These are phyloP conservation scores for Teleopsis dalmanni DNA, from an alignment of 1,140 invertebrate genomes.

Conservation along the genomic window DNA sequence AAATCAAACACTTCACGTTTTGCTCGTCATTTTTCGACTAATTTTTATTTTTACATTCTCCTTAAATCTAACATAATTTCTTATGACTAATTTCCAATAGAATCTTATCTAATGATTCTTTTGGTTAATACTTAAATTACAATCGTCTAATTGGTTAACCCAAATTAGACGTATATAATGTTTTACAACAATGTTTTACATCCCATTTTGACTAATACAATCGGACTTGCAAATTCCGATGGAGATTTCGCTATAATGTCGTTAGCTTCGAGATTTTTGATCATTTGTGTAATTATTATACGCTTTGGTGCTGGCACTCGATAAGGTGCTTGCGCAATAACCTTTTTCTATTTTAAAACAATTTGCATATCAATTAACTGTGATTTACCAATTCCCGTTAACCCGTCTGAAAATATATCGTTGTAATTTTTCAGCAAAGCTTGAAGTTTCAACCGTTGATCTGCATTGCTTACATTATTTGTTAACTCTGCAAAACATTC, in stretches of 20 bases:
- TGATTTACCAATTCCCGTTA: conserved; percentile 9
- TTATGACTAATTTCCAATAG: too few relatives aligned
- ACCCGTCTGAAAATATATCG: neutral
- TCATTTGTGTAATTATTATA: conserved; percentile 3
- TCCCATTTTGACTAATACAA: conserved; percentile 48
- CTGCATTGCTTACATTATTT: neutral
- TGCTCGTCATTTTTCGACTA: too few relatives aligned
- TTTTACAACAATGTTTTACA: too few relatives aligned
- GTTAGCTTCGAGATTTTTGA: conserved; percentile 13
- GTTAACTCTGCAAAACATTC: neutral
- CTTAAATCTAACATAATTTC: too few relatives aligned
- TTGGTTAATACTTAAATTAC: too few relatives aligned
- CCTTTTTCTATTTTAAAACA: conserved; percentile 2
- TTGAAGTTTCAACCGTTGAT: neutral
- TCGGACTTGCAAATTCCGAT: conserved; percentile 45
- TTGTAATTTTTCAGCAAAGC: neutral
- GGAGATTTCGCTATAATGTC: conserved; percentile 24
- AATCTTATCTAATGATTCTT: too few relatives aligned
- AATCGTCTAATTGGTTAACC: too few relatives aligned
- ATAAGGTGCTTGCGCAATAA: conserved; percentile 10
- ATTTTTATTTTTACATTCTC: too few relatives aligned
- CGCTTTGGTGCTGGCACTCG: conserved; percentile 8
- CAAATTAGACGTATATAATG: too few relatives aligned
- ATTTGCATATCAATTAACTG: conserved; percentile 6
- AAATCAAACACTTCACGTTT: too few relatives aligned